Percentiles rank a stretch among this genome's conserved stretches.
phyloP scores from a whole-genome alignment of 1,140 invertebrate genomes.

The Nasonia vitripennis region DNA sequence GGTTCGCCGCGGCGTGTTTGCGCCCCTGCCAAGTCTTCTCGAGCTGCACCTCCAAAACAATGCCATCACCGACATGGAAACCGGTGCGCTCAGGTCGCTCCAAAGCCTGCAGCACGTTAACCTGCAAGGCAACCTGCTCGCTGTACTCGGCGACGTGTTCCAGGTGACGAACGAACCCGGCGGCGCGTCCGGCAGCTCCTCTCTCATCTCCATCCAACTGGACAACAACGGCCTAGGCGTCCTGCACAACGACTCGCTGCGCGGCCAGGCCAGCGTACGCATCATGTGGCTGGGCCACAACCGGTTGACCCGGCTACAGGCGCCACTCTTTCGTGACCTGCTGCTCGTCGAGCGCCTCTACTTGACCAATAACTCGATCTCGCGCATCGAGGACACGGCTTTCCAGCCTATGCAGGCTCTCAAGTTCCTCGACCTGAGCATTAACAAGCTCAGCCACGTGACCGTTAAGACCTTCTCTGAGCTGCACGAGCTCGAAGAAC shows the following conservation, averaged over 20 bases:
- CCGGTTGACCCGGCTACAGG: slow-evolving; percentile 82
- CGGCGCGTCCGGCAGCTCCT: slow-evolving; percentile 75
- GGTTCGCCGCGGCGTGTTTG: slow-evolving; percentile 87
- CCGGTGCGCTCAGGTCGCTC: slow-evolving; percentile 87
- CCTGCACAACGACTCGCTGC: slow-evolving; percentile 86
- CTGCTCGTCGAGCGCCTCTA: slow-evolving; percentile 85
- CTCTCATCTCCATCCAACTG: slow-evolving; percentile 89
- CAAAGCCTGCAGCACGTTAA: slow-evolving; percentile 90
- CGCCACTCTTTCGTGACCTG: slow-evolving; percentile 85
- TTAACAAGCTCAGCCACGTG: slow-evolving; percentile 82
- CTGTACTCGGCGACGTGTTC: slow-evolving; percentile 87
- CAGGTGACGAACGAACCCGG: slow-evolving; percentile 72
- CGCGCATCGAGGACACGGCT: slow-evolving; percentile 85
- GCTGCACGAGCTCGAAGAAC: slow-evolving; percentile 81
- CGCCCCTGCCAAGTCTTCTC: slow-evolving; percentile 84
- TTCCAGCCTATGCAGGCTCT: slow-evolving; percentile 85
- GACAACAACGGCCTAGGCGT: slow-evolving; percentile 87
- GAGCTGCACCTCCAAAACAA: slow-evolving; percentile 94
- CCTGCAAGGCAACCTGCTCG: slow-evolving; percentile 88
- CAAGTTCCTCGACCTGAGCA: slow-evolving; percentile 86
- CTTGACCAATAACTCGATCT: slow-evolving; percentile 88
- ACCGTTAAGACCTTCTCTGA: slow-evolving; percentile 82
- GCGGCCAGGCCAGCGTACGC: slow-evolving; percentile 86
- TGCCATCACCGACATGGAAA: slow-evolving; percentile 86
- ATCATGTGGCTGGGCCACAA: slow-evolving; percentile 94